A percentile compares a stretch with the other conserved stretches of the same genome.
Conservation (phyloP, 2,797 vertebrate genomes). For the Schizopygopsis malacanthus region DNA sequence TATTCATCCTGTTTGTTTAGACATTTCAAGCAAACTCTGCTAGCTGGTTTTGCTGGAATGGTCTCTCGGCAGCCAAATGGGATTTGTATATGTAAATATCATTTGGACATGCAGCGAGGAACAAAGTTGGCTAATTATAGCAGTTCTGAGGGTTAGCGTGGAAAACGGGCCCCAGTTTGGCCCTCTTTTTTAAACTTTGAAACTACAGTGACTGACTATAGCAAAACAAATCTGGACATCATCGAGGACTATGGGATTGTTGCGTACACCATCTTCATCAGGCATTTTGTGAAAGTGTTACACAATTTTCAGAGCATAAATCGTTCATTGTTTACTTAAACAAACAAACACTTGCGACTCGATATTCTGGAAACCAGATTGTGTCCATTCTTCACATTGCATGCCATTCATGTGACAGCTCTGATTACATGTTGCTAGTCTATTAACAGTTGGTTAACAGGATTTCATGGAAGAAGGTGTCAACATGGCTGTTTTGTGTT, state of each 20-base stretch:
- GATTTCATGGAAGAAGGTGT: conserved; percentile 35
- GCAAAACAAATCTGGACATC: conserved; percentile 81
- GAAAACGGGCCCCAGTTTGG: conserved; percentile 81
- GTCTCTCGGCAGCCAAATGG: conserved; percentile 76
- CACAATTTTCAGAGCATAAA: conserved; percentile 45
- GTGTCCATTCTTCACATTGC: conserved; percentile 41
- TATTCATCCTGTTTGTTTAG: conserved; percentile 42
- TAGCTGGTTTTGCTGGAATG: conserved; percentile 76
- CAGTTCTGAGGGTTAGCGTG: conserved; percentile 81
- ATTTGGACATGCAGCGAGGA: conserved; percentile 83
- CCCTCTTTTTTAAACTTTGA: conserved; percentile 70
- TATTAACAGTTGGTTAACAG: conserved; percentile 40
- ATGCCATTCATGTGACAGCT: conserved; percentile 42
- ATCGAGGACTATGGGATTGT: conserved; percentile 51
- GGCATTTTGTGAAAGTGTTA: conserved; percentile 45
- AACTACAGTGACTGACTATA: conserved; percentile 81
- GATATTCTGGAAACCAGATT: conserved; percentile 51
- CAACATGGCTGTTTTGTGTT: conserved; percentile 21
- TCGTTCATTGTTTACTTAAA: conserved; percentile 46
- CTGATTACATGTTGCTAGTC: conserved; percentile 39
- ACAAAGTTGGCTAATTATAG: conserved; percentile 87
- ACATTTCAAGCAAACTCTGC: conserved; percentile 69
- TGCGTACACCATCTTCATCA: neutral
- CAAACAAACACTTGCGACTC: conserved; percentile 17
- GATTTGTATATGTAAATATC: conserved; percentile 85